phyloP scores from a whole-genome alignment of 1,140 invertebrate genomes.

The Adoxophyes honmai region DNA sequence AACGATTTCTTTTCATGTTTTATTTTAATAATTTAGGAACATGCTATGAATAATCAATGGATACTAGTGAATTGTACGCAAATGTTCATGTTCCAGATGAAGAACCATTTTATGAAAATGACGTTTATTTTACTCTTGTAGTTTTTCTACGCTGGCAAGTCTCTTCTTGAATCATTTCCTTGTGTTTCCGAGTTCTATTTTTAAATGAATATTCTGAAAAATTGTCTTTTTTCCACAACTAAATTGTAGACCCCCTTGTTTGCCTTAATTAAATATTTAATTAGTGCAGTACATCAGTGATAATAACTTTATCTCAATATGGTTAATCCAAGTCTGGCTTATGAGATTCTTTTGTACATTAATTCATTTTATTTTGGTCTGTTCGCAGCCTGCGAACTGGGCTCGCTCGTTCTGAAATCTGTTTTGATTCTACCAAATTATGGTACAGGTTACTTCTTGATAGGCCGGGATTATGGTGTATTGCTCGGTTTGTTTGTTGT shows the following conservation, averaged over 20 bases:
- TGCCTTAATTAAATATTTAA: constrained; percentile 16
- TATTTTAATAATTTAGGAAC: too few relatives aligned
- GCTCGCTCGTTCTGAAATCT: constrained; percentile 86
- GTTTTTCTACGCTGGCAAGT: neutral
- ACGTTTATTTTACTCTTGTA: too few relatives aligned
- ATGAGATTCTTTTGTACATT: constrained; percentile 88
- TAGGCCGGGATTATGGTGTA: constrained; percentile 87
- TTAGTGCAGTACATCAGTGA: constrained; percentile 4
- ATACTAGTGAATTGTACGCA: too few relatives aligned
- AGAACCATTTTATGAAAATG: too few relatives aligned
- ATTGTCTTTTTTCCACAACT: neutral
- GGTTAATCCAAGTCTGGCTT: constrained; percentile 85
- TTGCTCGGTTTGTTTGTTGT: constrained; percentile 86
- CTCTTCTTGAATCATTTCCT: neutral
- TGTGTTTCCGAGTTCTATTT: constrained; percentile 29
- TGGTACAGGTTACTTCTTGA: constrained; percentile 82
- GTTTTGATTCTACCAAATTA: constrained; percentile 79
- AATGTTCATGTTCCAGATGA: too few relatives aligned
- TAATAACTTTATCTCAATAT: constrained; percentile 37
- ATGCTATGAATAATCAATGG: too few relatives aligned
- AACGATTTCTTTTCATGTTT: neutral
- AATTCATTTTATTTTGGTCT: constrained; percentile 92
- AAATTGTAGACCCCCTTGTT: neutral
- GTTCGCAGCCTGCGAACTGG: constrained; percentile 87
- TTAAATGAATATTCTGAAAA: constrained; percentile 27